Base-by-base conservation (phyloP, 2,113 vertebrate species). In the Hepsetus odoe region DNA sequence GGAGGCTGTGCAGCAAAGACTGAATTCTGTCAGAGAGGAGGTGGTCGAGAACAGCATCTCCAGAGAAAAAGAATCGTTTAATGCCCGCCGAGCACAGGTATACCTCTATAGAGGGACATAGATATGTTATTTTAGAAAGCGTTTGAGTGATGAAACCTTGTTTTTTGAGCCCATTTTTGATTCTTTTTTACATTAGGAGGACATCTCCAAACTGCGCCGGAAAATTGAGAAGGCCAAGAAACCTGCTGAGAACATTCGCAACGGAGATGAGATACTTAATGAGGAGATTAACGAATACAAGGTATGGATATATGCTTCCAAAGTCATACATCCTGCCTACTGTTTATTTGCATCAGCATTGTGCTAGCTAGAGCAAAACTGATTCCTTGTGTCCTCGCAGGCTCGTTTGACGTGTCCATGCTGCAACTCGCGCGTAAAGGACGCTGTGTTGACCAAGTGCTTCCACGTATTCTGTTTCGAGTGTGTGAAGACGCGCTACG, bases 391-490 rank as follows among this genome's bases (percentile, higher is more conserved):
- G 66, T 74, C 74, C 42, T 79, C 61, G 4, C 81, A 99, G 97
- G 95, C 97, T 0, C 94, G 96, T 1, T 91, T 99, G 85, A 99
- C 96, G 0, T 99, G 98, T 85, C 98, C 96, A 0, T 99, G 98
- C 93, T 99, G 97, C 79, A 99, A 98, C 88, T 97, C 95, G 67
- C 95, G 95, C 59, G 96, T 98, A 83, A 99, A 99, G 91, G 97
- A 99, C 0, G 96, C 95, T 0, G 96, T 99, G 0, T 93, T 99
- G 77, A 99, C 96, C 9, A 99, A 99, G 89, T 98, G 97, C 85
- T 99, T 99, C 84, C 97, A 99, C 0, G 96, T 98, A 49, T 99
- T 98, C 93, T 99, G 98, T 89, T 99, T 98, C 0, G 96, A 99
- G 89, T 98, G 97, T 3, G 96, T 98, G 32, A 98, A 98, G 85